Evolutionary conservation across 2,888 invertebrate genomes (phyloP).

Genomic region (Eupithecia abbreviata): DNA sequence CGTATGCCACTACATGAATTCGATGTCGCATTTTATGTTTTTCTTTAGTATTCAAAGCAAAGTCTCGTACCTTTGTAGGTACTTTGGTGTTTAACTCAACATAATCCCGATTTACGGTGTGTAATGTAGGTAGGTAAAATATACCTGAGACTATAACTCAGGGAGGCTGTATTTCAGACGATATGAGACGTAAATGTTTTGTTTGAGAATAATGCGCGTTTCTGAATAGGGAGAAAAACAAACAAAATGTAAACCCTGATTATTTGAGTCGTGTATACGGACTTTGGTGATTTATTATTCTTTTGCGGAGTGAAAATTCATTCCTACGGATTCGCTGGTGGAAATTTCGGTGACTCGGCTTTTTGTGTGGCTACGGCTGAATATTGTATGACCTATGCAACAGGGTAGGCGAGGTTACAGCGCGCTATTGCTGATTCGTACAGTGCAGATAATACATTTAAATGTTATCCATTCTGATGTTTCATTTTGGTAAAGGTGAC

Average conservation of each 20-base stretch:
- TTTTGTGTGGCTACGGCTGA: conserved; percentile 15
- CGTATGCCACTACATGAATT: background rate
- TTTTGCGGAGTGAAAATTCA: conserved; percentile 27
- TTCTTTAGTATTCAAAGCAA: background rate
- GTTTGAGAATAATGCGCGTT: conserved; percentile 25
- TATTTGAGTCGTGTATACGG: conserved; percentile 13
- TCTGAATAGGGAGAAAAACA: conserved; percentile 18
- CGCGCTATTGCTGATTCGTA: background rate
- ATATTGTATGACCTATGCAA: conserved; percentile 18
- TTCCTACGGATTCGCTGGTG: conserved; percentile 2
- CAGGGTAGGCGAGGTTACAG: background rate
- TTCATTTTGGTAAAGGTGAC: background rate
- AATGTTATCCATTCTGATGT: background rate
- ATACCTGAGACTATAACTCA: conserved; percentile 28
- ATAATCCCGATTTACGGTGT: conserved; percentile 31
- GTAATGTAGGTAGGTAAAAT: conserved; percentile 21
- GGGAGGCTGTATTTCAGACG: conserved; percentile 29
- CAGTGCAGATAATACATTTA: background rate
- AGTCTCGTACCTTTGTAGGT: background rate
- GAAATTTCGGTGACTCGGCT: conserved; percentile 1
- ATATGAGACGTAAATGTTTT: conserved; percentile 27
- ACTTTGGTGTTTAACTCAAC: conserved; percentile 22
- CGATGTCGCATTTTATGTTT: conserved; percentile 1
- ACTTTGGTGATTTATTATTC: conserved; percentile 31
- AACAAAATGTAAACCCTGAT: conserved; percentile 21